These are phyloP conservation scores for Hydrolagus colliei DNA, from an alignment of 2,797 vertebrate species.

Conservation along the genomic window DNA sequence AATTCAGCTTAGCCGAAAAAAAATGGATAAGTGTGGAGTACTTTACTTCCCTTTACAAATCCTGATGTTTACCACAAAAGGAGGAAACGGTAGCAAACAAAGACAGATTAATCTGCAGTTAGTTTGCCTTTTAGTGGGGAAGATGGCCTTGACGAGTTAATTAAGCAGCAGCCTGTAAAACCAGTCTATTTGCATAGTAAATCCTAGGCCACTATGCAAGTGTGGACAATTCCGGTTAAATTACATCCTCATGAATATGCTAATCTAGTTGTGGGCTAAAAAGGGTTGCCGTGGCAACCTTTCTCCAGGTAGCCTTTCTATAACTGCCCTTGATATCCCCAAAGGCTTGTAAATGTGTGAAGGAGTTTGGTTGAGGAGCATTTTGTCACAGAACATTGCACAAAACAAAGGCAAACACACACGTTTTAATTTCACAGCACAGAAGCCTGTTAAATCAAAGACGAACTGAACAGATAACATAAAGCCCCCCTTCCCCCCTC, in stretches of 20 bases:
- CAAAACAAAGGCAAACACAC: slow-evolving; percentile 41
- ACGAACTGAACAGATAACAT: slow-evolving; percentile 32
- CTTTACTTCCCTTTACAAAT: slow-evolving; percentile 31
- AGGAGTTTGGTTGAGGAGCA: slow-evolving; percentile 43
- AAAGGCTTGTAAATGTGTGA: slow-evolving; percentile 49
- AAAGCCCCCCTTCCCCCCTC: slow-evolving; percentile 8
- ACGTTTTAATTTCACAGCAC: slow-evolving; percentile 33
- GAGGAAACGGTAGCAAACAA: slow-evolving; percentile 49
- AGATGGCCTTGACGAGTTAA: slow-evolving; percentile 78
- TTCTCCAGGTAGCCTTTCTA: slow-evolving; percentile 69
- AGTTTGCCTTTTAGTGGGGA: slow-evolving; percentile 59
- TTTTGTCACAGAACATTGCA: slow-evolving; percentile 47
- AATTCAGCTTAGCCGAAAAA: neutral
- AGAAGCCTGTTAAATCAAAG: slow-evolving; percentile 32
- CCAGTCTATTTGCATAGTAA: slow-evolving; percentile 75
- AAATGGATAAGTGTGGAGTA: slow-evolving; percentile 14
- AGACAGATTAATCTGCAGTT: slow-evolving; percentile 69
- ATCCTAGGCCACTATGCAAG: slow-evolving; percentile 67
- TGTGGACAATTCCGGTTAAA: slow-evolving; percentile 68
- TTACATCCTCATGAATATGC: slow-evolving; percentile 79
- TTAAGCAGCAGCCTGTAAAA: slow-evolving; percentile 73
- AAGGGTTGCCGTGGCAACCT: slow-evolving; percentile 67
- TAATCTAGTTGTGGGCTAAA: slow-evolving; percentile 73
- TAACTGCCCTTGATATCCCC: slow-evolving; percentile 65
- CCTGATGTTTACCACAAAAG: slow-evolving; percentile 30